Evolutionary conservation across 2,888 invertebrate genomes (phyloP).

Genomic region (Chymomyza fuscimana): DNA sequence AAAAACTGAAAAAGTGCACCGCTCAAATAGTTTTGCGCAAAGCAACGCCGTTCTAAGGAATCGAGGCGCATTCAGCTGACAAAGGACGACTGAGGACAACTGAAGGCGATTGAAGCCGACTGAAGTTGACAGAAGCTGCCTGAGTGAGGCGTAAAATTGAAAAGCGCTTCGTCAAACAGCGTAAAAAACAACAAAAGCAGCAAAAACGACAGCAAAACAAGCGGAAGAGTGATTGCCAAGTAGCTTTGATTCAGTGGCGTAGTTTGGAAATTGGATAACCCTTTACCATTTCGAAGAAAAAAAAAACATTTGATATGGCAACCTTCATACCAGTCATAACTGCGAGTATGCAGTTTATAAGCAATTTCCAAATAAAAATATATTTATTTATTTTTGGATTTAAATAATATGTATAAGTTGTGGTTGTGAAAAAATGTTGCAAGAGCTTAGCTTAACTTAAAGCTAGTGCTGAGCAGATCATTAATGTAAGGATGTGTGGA

Average conservation of each 20-base stretch:
- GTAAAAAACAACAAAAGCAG: constrained; percentile 31
- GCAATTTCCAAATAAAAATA: no score
- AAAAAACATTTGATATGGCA: no score
- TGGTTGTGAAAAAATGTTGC: no score
- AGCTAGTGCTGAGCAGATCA: no score
- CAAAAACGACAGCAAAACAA: constrained; percentile 52
- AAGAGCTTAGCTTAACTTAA: no score
- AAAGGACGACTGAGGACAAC: background rate
- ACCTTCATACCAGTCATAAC: no score
- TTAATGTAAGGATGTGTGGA: no score
- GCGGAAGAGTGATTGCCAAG: constrained; percentile 56
- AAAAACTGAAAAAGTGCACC: constrained; percentile 9
- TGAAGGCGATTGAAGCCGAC: constrained; percentile 37
- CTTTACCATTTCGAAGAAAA: no score
- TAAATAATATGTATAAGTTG: no score
- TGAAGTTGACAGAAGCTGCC: constrained; percentile 30
- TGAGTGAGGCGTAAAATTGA: constrained; percentile 65
- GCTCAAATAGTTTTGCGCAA: constrained; percentile 26
- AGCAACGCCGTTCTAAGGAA: constrained; percentile 41
- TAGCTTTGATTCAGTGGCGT: constrained; percentile 25
- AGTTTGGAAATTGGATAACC: background rate
- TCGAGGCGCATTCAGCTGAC: constrained; percentile 25
- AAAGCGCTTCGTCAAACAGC: constrained; percentile 62
- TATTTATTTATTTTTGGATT: no score
- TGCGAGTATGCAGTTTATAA: no score